phyloP scores from a whole-genome alignment of 2,888 invertebrate genomes.

The Beris chalybata region DNA sequence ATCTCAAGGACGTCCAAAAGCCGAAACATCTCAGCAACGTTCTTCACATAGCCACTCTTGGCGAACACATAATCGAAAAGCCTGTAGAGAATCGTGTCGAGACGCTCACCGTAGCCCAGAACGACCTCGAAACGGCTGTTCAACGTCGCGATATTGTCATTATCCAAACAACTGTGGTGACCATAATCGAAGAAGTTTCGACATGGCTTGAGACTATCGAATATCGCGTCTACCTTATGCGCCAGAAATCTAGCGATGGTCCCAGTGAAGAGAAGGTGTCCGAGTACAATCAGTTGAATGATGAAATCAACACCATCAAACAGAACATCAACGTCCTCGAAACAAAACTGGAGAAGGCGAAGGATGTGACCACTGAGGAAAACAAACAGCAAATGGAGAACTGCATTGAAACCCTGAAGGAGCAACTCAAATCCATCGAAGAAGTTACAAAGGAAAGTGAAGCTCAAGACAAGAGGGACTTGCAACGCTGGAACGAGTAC shows the following conservation, averaged over 20 bases:
- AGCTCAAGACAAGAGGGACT: conserved; percentile 61
- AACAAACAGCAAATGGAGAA: conserved; percentile 59
- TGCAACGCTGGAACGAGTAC: conserved; percentile 73
- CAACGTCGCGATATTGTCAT: conserved; percentile 61
- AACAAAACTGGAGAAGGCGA: conserved; percentile 59
- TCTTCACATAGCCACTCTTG: conserved; percentile 64
- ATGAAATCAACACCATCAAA: conserved; percentile 69
- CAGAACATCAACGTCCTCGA: conserved; percentile 68
- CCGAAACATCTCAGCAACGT: conserved; percentile 64
- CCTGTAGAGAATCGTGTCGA: conserved; percentile 60
- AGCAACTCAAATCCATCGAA: conserved; percentile 72
- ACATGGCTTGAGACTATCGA: conserved; percentile 85
- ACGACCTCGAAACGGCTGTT: conserved; percentile 58
- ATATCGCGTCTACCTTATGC: conserved; percentile 69
- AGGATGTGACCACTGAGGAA: conserved; percentile 52
- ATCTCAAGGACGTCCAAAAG: conserved; percentile 59
- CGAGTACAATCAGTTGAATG: conserved; percentile 64
- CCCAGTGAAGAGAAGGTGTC: conserved; percentile 64
- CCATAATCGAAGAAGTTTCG: conserved; percentile 78
- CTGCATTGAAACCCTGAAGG: conserved; percentile 63
- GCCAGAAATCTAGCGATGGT: conserved; percentile 62
- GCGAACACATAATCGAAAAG: conserved; percentile 61
- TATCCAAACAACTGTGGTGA: conserved; percentile 71
- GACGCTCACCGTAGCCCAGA: conserved; percentile 60
- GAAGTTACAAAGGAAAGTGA: conserved; percentile 66